Base-by-base conservation (phyloP, 2,888 invertebrate genomes). In the Coleophora deauratella region DNA sequence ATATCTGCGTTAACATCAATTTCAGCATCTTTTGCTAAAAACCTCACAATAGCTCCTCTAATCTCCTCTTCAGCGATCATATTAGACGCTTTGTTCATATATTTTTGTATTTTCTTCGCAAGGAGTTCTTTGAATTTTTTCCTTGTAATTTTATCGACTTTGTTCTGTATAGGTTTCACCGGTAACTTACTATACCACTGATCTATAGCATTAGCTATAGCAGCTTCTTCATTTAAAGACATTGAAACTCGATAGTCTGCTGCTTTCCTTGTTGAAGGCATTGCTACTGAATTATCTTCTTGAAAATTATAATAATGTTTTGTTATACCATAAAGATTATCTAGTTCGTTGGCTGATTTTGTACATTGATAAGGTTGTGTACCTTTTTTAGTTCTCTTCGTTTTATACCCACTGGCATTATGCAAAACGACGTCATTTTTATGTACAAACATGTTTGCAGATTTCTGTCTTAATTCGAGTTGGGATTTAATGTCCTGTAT, bases 101-200 rank as follows among this genome's bases (percentile, higher is more conserved):
- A 46, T 11, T 62, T 55, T 30, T 54, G 49, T 27, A 75, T 45
- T 46, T 59, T 64, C 38, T 59, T 60, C 3, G 62, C 57, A 9
- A 75, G 43, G 28, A 57, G 39, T 50, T 65, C 64, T 42, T 61
- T 56, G 37, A 57, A 47, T 27, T 57, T 59, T 41, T 51, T 61
- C 32, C 58, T 52, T 9, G 64, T 42, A 14, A 52, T 39, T 9
- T 47, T 48, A 27, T 66, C 58, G 27, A 44, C 39, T 30, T 51
- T 50, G 21, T 58, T 57, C 27, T 46, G 33, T 28, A 53, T 45
- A 28, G 54, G 46, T 10, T 40, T 31, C 0, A 61, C 44, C 6
- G 70, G 70, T 31, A 75, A 52, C 38, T 60, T 58, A 15, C 51
- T 55, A 43, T 66, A 66, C 72, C 73, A 74, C 35, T 65, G 52